These are phyloP conservation scores for Pinna nobilis DNA, from an alignment of 1,140 invertebrate genomes.

Conservation along the genomic window DNA sequence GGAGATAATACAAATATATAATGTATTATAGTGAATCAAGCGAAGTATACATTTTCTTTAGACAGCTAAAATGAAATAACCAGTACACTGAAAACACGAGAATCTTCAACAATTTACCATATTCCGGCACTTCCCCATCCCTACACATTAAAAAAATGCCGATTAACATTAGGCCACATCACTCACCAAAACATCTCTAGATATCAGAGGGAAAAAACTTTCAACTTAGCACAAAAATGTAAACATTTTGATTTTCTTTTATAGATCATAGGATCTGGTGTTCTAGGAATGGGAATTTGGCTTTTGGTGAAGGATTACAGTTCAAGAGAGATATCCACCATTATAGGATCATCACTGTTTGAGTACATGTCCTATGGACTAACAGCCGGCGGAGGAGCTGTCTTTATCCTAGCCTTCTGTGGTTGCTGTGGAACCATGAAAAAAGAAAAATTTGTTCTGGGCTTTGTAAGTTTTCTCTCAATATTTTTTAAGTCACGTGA, in stretches of 20 bases:
- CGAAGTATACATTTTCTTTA: too few species aligned
- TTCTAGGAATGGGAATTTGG: conserved; percentile 66
- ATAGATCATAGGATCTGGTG: conserved; percentile 65
- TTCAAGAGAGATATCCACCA: conserved; percentile 64
- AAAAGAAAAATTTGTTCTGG: conserved; percentile 69
- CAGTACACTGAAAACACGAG: too few species aligned
- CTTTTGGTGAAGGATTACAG: conserved; percentile 68
- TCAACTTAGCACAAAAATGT: too few species aligned
- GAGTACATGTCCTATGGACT: conserved; percentile 66
- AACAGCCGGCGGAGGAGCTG: conserved; percentile 65
- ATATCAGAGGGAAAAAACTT: too few species aligned
- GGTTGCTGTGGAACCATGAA: conserved; percentile 71
- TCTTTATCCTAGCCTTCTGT: conserved; percentile 68
- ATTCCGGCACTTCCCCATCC: not conserved
- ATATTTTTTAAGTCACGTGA: too few species aligned
- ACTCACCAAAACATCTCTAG: too few species aligned
- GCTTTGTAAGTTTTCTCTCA: conserved; percentile 72
- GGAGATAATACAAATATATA: too few species aligned
- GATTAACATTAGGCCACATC: not conserved
- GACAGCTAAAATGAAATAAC: too few species aligned
- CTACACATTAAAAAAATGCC: not conserved
- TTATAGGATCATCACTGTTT: conserved; percentile 60
- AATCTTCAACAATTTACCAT: not conserved
- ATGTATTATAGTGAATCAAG: too few species aligned
- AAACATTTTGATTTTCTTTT: conserved; percentile 27